Percentiles rank a stretch among this genome's conserved stretches.
Evolutionary conservation across 2,113 vertebrate species (phyloP).

Genomic region (Colaptes auratus): DNA sequence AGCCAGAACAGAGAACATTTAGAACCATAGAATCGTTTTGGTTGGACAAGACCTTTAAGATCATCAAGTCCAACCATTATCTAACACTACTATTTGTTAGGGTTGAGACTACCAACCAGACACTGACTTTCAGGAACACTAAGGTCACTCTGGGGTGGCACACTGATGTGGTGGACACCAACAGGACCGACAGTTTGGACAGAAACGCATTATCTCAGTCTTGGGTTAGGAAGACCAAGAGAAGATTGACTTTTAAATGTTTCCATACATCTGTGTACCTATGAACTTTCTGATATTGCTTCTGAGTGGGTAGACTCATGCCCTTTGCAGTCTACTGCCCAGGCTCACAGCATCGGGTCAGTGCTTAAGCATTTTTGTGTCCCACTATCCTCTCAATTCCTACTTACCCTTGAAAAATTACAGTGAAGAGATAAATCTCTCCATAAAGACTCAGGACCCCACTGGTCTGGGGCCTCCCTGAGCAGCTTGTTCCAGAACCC

Average conservation of each 20-base stretch:
- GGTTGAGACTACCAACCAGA: not conserved
- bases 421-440: not conserved
- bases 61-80: too few relatives aligned
- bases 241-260: not conserved
- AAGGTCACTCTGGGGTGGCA: not conserved
- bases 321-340: not conserved
- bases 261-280: not conserved
- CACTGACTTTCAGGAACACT: not conserved
- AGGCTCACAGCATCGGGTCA: not conserved
- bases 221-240: not conserved
- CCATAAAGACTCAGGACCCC: not conserved
- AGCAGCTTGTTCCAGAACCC: too few relatives aligned
- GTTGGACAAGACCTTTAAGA: too few relatives aligned
- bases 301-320: rapidly evolving
- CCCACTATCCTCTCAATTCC: not conserved
- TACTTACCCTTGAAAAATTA: not conserved
- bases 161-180: not conserved
- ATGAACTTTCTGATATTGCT: not conserved
- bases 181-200: not conserved
- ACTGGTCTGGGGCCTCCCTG: not conserved
- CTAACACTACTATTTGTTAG: not conserved
- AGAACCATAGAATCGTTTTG: too few relatives aligned
- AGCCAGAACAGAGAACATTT: not conserved
- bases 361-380: not conserved
- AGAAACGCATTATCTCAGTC: not conserved